A percentile compares a stretch with the other conserved stretches of the same genome.
phyloP scores from a whole-genome alignment of 2,888 invertebrate species.

The Oligia latruncula region DNA sequence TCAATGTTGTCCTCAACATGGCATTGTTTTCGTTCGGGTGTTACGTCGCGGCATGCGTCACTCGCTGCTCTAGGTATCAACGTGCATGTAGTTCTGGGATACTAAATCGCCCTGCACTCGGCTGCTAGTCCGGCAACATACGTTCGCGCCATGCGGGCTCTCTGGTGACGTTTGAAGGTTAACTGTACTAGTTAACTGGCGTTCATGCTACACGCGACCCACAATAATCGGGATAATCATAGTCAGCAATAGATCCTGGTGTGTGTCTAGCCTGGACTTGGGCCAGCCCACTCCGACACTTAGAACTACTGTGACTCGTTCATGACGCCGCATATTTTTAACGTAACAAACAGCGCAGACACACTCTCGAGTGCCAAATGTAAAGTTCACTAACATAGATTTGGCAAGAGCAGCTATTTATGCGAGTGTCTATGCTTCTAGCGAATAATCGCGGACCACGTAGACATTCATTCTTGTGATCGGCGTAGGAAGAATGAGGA shows the following conservation, averaged over 20 bases:
- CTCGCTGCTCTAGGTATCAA: conserved; percentile 59
- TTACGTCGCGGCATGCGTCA: conserved; percentile 77
- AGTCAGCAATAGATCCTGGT: conserved; percentile 68
- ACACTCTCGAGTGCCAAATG: conserved; percentile 87
- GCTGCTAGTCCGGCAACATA: conserved; percentile 56
- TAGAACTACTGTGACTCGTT: conserved; percentile 83
- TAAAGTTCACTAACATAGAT: conserved; percentile 89
- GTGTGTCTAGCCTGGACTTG: conserved; percentile 79
- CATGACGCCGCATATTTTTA: conserved; percentile 89
- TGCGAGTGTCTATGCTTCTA: conserved; percentile 80
- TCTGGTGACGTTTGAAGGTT: conserved; percentile 70
- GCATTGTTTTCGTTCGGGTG: conserved; percentile 70
- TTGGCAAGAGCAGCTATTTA: conserved; percentile 87
- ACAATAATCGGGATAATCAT: conserved; percentile 63
- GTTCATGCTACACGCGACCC: conserved; percentile 57
- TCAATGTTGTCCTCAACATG: conserved; percentile 66
- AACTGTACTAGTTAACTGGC: conserved; percentile 66
- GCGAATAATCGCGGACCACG: conserved; percentile 72
- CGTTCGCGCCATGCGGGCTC: conserved; percentile 65
- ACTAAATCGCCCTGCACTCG: conserved; percentile 60
- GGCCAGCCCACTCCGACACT: conserved; percentile 83
- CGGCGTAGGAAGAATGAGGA: conserved; percentile 49
- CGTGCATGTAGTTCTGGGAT: conserved; percentile 69
- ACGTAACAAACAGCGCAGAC: conserved; percentile 88
- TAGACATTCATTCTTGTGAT: conserved; percentile 63